Base-by-base conservation (phyloP, 2,797 vertebrate species). In the Helicolenus hilgendorfi region DNA sequence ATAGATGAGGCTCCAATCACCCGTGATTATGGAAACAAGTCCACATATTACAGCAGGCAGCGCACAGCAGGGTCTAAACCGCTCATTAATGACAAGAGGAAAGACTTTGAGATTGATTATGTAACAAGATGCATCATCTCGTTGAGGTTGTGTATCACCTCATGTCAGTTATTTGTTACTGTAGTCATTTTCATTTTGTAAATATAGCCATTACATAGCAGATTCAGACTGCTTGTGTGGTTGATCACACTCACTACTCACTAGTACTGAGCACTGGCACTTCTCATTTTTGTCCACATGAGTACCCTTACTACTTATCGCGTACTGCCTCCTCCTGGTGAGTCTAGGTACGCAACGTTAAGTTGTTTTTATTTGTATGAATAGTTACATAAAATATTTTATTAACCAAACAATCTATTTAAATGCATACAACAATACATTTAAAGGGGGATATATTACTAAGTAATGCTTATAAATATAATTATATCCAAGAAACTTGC, bases 1-100 rank as follows among this genome's bases (percentile, higher is more conserved):
- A 93, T 81, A 81, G 86, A 89, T 92, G 84, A 88, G 84, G 65
- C 81, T 91, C 72, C 68, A 59, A 87, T 94, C 81, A 83, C 31
- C 59, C 59, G 86, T 92, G 89, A 84, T 90, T 92, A 88, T 89
- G 84, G 90, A 77, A 94, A 91, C 90, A 77, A 77, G 59, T 49
- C 53, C 41, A 29, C 80, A 53, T 80, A 41, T 86, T 71, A 70
- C 65, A 91, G 69, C 75, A 68, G 90, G 62, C 75, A 70, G 62
- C 72, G 58, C 59, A 14, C 63, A 36, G 76, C 67, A 7, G 20
- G 69, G 72, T 74, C 53, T 33, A 27, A 71, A 77, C 49, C 64
- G 70, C 79, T 84, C 71, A 72, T 85, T 31, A 13, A 62, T 70
- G 49, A 81, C 26, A 49, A 31, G 49, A 76, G 73, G 73, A 49